These are phyloP conservation scores for Colletes latitarsis DNA, from an alignment of 1,140 invertebrate genomes.

Conservation along the genomic window DNA sequence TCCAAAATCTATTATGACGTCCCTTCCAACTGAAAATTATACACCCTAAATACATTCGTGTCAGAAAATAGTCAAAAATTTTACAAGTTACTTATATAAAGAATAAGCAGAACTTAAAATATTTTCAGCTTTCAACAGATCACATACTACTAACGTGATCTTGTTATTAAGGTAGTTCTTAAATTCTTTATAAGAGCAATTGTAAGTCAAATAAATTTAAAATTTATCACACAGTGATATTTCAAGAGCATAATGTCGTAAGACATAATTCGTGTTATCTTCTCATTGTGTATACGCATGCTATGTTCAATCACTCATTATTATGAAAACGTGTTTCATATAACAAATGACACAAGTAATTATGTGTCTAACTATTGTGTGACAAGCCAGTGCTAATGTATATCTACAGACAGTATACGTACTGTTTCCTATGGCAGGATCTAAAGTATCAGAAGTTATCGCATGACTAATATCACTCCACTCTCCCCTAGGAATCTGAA, in stretches of 20 bases:
- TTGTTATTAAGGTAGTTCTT: slow-evolving; percentile 4
- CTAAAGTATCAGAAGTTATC: slow-evolving; percentile 26
- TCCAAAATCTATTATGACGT: slow-evolving; percentile 56
- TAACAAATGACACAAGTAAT: slow-evolving; percentile 4
- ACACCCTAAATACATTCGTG: slow-evolving; percentile 36
- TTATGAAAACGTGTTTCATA: slow-evolving; percentile 23
- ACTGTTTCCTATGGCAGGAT: slow-evolving; percentile 31
- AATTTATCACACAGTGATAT: slow-evolving; percentile 31
- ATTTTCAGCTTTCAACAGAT: neutral
- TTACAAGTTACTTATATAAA: slow-evolving; percentile 27
- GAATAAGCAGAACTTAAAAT: slow-evolving; percentile 17
- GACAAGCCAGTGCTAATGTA: slow-evolving; percentile 17
- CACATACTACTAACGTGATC: neutral
- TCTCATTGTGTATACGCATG: slow-evolving; percentile 25
- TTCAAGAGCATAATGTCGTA: slow-evolving; percentile 23
- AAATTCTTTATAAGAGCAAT: slow-evolving; percentile 52
- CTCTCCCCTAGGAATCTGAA: slow-evolving; percentile 18
- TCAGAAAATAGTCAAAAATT: slow-evolving; percentile 44
- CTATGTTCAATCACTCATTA: neutral
- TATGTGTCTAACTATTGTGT: slow-evolving; percentile 2
- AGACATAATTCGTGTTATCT: slow-evolving; percentile 12
- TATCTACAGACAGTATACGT: slow-evolving; percentile 15
- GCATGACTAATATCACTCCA: slow-evolving; percentile 50
- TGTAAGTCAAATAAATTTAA: slow-evolving; percentile 41
- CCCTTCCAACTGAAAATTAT: slow-evolving; percentile 44